A percentile compares a stretch with the other conserved stretches of the same genome.
These are phyloP conservation scores for Amphilophus citrinellus DNA, from an alignment of 2,113 vertebrate genomes.

Conservation along the genomic window DNA sequence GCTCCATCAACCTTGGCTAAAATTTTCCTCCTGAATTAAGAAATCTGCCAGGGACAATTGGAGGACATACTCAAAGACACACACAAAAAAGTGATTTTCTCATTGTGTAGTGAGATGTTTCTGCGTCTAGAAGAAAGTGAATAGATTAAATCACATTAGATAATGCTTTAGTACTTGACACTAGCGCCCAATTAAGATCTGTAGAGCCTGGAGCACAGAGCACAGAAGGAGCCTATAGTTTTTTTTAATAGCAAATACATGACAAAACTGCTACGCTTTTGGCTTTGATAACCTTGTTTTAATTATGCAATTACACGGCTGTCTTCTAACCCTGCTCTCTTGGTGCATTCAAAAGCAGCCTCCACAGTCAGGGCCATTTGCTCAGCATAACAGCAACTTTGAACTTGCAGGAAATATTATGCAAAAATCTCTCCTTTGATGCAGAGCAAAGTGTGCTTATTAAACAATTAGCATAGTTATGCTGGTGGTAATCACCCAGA, in stretches of 20 bases:
- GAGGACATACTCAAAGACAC: constrained; percentile 31
- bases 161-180: constrained; percentile 39
- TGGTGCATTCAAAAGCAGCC: constrained; percentile 57
- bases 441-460: constrained; percentile 73
- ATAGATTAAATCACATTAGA: constrained; percentile 55
- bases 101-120: constrained; percentile 3
- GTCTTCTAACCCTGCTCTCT: constrained; percentile 36
- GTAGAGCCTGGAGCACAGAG: constrained; percentile 5
- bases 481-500: constrained; percentile 63
- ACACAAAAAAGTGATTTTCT: constrained; percentile 15
- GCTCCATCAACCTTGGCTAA: constrained; percentile 37
- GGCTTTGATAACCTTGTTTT: constrained; percentile 65
- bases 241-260: constrained; percentile 46
- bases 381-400: constrained; percentile 69
- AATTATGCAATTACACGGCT: constrained; percentile 42
- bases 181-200: constrained; percentile 51
- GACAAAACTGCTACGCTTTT: constrained; percentile 27
- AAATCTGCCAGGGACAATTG: constrained; percentile 20
- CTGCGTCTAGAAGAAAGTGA: constrained; percentile 43
- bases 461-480: constrained; percentile 79
- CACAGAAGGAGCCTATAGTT: constrained; percentile 26
- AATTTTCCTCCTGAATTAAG: constrained; percentile 35
- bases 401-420: constrained; percentile 71
- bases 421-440: constrained; percentile 73
- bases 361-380: constrained; percentile 57